phyloP scores from a whole-genome alignment of 2,888 invertebrate genomes.

The Cynaeus angustus region DNA sequence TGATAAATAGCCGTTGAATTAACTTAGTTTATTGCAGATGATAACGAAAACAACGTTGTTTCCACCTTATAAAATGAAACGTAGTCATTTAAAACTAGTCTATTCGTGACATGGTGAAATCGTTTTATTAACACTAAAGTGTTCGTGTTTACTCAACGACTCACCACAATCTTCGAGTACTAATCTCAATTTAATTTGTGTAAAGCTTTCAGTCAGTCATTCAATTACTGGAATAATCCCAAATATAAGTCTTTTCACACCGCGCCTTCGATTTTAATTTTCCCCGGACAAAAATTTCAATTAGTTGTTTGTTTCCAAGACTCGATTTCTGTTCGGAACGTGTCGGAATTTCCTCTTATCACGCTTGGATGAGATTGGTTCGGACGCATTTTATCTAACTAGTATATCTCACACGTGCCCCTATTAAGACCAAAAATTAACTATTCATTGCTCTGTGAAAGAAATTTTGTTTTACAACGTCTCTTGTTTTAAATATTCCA shows the following conservation, averaged over 20 bases:
- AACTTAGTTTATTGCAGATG: conserved; percentile 3
- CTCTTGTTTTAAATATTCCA: no score
- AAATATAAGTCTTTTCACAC: conserved; percentile 14
- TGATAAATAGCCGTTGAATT: no score
- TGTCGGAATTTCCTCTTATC: conserved; percentile 26
- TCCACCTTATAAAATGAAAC: conserved; percentile 28
- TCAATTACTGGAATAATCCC: conserved; percentile 41
- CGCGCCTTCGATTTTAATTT: no score
- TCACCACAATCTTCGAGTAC: conserved; percentile 37
- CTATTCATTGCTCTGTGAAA: conserved; percentile 10
- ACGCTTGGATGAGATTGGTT: conserved; percentile 24
- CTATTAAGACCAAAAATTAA: conserved; percentile 31
- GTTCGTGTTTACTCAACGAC: conserved; percentile 32
- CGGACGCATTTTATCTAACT: conserved; percentile 27
- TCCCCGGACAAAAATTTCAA: no score
- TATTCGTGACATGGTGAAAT: conserved; percentile 28
- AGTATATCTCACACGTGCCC: conserved; percentile 27
- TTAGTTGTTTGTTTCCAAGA: conserved; percentile 14
- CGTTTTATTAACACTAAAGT: conserved; percentile 33
- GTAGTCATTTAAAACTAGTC: conserved; percentile 16
- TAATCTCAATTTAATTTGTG: conserved; percentile 42
- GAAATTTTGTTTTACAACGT: not conserved
- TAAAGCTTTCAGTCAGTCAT: conserved; percentile 44
- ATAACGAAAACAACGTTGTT: conserved; percentile 20
- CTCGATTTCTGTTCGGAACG: conserved; percentile 15